These are phyloP conservation scores for Panopea generosa DNA, from an alignment of 2,888 invertebrate species.

Conservation along the genomic window DNA sequence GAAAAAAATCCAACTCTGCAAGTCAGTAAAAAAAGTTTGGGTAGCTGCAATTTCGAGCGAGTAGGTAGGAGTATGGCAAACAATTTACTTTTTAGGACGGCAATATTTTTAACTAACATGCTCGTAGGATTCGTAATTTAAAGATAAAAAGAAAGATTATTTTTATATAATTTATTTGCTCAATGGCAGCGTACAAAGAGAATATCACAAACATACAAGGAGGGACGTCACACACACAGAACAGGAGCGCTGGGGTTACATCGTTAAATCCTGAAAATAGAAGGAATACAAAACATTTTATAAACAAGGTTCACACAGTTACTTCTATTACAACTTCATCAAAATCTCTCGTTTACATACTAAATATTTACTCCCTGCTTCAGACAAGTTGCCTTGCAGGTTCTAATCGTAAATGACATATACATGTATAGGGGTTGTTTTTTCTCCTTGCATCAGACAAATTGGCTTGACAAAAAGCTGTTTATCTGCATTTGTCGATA, in stretches of 20 bases:
- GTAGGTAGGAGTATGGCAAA: no score
- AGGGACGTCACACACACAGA: constrained; percentile 33
- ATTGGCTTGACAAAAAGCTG: constrained; percentile 55
- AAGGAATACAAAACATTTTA: constrained; percentile 6
- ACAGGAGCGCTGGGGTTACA: constrained; percentile 35
- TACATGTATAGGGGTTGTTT: background rate
- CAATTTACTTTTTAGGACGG: no score
- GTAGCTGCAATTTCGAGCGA: no score
- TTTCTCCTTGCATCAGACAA: constrained; percentile 56
- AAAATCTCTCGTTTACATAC: no score
- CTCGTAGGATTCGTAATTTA: background rate
- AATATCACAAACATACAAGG: constrained; percentile 25
- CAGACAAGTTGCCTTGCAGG: constrained; percentile 55
- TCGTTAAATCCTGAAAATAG: constrained; percentile 61
- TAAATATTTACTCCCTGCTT: constrained; percentile 23
- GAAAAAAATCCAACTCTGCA: no score
- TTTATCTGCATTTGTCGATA: constrained; percentile 70
- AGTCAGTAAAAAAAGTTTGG: no score
- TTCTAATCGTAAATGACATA: background rate
- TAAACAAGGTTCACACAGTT: no score
- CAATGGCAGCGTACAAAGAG: constrained; percentile 11
- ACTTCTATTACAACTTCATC: no score
- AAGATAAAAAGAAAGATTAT: background rate
- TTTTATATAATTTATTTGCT: constrained; percentile 17
- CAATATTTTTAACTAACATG: no score